Percentiles rank a stretch among this genome's conserved stretches.
Evolutionary conservation across 1,140 invertebrate species (phyloP).

Genomic region (Drosophila biarmipes): DNA sequence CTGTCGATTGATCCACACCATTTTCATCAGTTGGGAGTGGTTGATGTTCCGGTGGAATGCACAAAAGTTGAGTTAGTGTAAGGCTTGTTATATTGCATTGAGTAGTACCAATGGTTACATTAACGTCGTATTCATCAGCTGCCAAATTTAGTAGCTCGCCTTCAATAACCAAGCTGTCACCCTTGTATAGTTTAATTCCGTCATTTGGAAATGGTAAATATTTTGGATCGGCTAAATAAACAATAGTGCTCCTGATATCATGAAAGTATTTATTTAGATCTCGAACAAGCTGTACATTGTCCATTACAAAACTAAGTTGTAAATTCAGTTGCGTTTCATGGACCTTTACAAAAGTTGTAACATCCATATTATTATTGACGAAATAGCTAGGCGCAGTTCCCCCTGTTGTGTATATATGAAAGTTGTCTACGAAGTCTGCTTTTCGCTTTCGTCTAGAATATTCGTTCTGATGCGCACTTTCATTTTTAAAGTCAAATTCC

Average conservation of each 20-base stretch:
- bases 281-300: slow-evolving; percentile 94
- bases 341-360: slow-evolving; percentile 72
- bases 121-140: slow-evolving; percentile 96
- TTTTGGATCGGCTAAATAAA: slow-evolving; percentile 96
- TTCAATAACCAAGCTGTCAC: slow-evolving; percentile 97
- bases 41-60: slow-evolving; percentile 93
- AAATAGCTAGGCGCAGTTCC: slow-evolving; percentile 42
- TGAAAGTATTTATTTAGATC: slow-evolving; percentile 95
- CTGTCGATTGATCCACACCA: slow-evolving; percentile 89
- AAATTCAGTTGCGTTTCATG: slow-evolving; percentile 87
- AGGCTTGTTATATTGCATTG: slow-evolving; percentile 97
- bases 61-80: slow-evolving; percentile 94
- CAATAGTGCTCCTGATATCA: slow-evolving; percentile 90
- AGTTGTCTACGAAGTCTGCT: slow-evolving; percentile 30
- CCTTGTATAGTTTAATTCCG: slow-evolving; percentile 95
- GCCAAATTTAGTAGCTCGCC: slow-evolving; percentile 96
- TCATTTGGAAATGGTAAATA: slow-evolving; percentile 94
- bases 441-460: slow-evolving; percentile 11
- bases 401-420: slow-evolving; percentile 53
- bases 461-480: slow-evolving; percentile 3
- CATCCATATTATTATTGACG: slow-evolving; percentile 46
- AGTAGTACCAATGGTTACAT: slow-evolving; percentile 95
- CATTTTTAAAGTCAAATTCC: slow-evolving; percentile 1
- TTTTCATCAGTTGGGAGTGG: slow-evolving; percentile 95
- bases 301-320: slow-evolving; percentile 97